Base-by-base conservation (phyloP, 2,888 invertebrate genomes). In the Steinernema carpocapsae region DNA sequence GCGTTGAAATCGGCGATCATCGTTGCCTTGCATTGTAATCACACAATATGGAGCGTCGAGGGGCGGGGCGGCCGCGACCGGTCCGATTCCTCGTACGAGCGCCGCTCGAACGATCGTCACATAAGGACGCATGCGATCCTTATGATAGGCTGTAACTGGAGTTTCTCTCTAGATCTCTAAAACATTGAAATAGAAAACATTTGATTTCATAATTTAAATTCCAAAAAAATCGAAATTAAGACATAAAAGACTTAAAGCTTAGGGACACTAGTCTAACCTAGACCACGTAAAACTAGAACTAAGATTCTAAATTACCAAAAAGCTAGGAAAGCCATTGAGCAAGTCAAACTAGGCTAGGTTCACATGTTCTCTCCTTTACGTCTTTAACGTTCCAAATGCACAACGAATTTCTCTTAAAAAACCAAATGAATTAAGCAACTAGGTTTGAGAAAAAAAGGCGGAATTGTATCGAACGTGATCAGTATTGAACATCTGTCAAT, bases 71-170 rank as follows among this genome's bases (percentile, higher is more conserved):
- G n/a, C n/a, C n/a, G 12, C 32, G 32, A 64, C 64, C 32, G 64
- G 64, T 64, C n/a, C 29, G 24, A 64, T 64, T 2, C 64, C 32
- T 29, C 32, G 64, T 29, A 26, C 64, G 64, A 17, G 26, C 64
- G 32, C 19, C 64, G 64, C 24, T 10, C 64, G 64, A 64, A 37
- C 64, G 32, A 64, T 26, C 17, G 64, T 64, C 64, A 64, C 64
- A 64, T 64, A 64, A 64, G 64, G 64, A 64, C 64, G 64, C 64
- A 64, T 64, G 64, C 64, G 64, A 64, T 64, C 64, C 64, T 64
- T 64, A 64, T 64, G 64, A 26, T 64, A 64, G 64, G 64, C 64
- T 64, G 64, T 64, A 32, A 64, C 17, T 64, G 19, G 64, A 64
- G 64, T 64, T 24, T 64, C 64, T 64, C 64, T 64, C 29, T 64